Evolutionary conservation across 2,113 vertebrate species (phyloP), one percentile per base, ranked within the genome.

Genomic region (Nettapus auritus): DNA sequence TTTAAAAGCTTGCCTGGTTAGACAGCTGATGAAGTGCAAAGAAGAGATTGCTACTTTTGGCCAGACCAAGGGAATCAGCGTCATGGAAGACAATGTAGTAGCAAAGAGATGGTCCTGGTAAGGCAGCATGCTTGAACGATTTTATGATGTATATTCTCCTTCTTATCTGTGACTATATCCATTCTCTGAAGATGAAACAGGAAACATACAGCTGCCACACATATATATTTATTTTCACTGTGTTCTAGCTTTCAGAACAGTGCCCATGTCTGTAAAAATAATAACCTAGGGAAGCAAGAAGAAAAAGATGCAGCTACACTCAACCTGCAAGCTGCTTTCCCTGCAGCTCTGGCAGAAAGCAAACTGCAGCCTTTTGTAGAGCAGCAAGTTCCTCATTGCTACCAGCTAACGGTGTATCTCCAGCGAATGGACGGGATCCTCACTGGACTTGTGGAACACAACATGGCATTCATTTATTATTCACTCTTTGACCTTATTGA

Each of bases 121-220:
- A 79, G 62, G 92, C 57, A 92, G 46, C 48, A 96, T 86, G 93
- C 92, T 92, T 62, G 88, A 76, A 86, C 55, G 88, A 83, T 76
- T 96, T 95, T 93, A 82, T 96, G 95, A 96, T 94, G 94, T 93
- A 94, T 97, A 93, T 92, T 96, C 86, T 87, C 20, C 90, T 95
- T 69, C 88, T 92, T 90, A 94, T 95, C 92, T 89, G 34, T 95
- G 93, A 95, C 93, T 96, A 95, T 89, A 96, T 87, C 88, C 86
- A 96, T 94, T 93, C 93, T 93, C 93, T 95, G 92, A 97, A 96
- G 94, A 92, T 90, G 88, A 96, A 96, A 88, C 80, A 75, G 90
- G 83, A 92, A 95, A 55, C 74, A 73, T 57, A 82, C 46, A 84
- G 77, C 86, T 88, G 77, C 68, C 34, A 83, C 62, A 87, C 62